A percentile compares a stretch with the other conserved stretches of the same genome.
These are phyloP conservation scores for Psittacula derbiana DNA, from an alignment of 2,797 vertebrate genomes.

Conservation along the genomic window DNA sequence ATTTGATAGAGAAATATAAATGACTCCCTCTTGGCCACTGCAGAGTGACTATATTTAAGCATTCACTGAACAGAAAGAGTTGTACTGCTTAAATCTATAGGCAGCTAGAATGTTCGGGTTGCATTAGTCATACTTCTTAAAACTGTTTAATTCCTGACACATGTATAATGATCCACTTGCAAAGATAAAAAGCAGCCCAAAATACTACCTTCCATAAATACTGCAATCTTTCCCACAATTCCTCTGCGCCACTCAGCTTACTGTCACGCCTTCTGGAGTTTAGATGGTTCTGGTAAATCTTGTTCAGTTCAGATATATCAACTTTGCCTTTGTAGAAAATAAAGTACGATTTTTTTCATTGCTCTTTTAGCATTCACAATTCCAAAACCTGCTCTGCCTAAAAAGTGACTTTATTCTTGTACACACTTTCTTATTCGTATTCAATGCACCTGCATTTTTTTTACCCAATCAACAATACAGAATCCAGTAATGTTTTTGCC, in stretches of 20 bases:
- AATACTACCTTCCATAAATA: constrained; percentile 89
- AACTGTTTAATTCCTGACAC: constrained; percentile 40
- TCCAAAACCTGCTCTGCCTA: background rate
- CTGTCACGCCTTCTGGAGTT: constrained; percentile 49
- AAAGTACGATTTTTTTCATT: background rate
- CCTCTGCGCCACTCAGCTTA: constrained; percentile 62
- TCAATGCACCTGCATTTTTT: background rate
- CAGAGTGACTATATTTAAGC: background rate
- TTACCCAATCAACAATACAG: background rate
- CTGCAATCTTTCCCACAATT: constrained; percentile 81
- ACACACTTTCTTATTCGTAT: background rate
- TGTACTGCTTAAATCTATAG: background rate
- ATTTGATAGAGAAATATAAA: background rate
- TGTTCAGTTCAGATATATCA: constrained; percentile 81
- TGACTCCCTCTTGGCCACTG: background rate
- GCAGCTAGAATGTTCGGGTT: constrained; percentile 40
- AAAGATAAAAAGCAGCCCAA: constrained; percentile 65
- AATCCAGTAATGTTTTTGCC: background rate
- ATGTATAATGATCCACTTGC: constrained; percentile 44
- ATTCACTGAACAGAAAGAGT: constrained; percentile 18
- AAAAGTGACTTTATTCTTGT: background rate
- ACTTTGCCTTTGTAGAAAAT: constrained; percentile 86
- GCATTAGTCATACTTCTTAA: constrained; percentile 49
- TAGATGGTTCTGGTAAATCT: constrained; percentile 79
- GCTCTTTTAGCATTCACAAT: background rate